phyloP scores from a whole-genome alignment of 1,140 invertebrate genomes.

The Drosophila bocki region DNA sequence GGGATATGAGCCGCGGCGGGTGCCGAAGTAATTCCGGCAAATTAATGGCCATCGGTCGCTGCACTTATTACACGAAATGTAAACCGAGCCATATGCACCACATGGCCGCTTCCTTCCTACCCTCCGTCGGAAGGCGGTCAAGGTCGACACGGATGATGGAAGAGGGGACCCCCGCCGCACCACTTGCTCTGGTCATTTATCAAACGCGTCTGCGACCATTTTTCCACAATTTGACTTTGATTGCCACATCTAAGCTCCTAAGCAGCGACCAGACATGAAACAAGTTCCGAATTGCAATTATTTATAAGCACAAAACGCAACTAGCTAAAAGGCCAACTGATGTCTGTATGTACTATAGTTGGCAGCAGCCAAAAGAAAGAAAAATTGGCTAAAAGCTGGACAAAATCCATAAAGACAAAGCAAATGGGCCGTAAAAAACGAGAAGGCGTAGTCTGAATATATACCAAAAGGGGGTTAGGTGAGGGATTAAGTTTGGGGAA shows the following conservation, averaged over 20 bases:
- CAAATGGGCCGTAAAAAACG: constrained; percentile 71
- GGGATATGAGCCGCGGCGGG: constrained; percentile 22
- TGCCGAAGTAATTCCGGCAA: constrained; percentile 36
- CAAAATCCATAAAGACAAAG: constrained; percentile 74
- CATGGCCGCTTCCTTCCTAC: neutral
- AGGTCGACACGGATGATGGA: constrained; percentile 48
- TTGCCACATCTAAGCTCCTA: constrained; percentile 47
- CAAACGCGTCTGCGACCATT: constrained; percentile 61
- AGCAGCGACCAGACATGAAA: constrained; percentile 53
- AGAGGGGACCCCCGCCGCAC: constrained; percentile 1
- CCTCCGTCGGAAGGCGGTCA: constrained; percentile 51
- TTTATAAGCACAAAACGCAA: constrained; percentile 71
- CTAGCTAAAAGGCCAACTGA: constrained; percentile 67
- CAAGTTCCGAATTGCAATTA: constrained; percentile 64
- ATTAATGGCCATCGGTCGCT: constrained; percentile 60
- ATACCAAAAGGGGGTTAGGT: neutral
- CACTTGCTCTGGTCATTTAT: constrained; percentile 67
- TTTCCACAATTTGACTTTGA: constrained; percentile 61
- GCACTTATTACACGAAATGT: constrained; percentile 64
- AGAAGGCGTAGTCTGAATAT: neutral
- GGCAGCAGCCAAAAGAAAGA: neutral
- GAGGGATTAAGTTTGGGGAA: neutral
- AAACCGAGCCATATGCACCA: constrained; percentile 46
- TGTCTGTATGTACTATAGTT: constrained; percentile 28
- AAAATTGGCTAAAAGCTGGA: constrained; percentile 27